A percentile compares a stretch with the other conserved stretches of the same genome.
Conservation (phyloP, 2,113 vertebrate species). For the Amphiprion ocellaris region DNA sequence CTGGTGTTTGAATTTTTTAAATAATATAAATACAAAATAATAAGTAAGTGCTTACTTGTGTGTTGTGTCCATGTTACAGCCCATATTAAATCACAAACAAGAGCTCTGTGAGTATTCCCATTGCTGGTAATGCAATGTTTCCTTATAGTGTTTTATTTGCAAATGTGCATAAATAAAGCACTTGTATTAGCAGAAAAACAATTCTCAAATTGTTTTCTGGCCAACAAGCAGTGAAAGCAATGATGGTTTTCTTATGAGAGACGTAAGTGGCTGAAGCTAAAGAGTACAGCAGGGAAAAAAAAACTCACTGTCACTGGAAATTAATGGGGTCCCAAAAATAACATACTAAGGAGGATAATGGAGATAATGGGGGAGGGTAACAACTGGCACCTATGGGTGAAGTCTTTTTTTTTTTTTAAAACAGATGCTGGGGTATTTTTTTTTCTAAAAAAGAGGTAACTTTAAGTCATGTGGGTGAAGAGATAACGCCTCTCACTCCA, state of each 20-base stretch:
- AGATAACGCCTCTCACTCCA: constrained; percentile 23
- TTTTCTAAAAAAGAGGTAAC: not conserved
- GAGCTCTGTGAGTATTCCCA: not conserved
- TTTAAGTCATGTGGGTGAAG: constrained; percentile 16
- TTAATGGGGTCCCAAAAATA: constrained; percentile 47
- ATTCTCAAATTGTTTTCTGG: not conserved
- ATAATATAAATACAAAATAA: too few species aligned
- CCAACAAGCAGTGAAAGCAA: constrained; percentile 2
- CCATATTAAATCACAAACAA: not conserved
- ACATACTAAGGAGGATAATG: constrained; percentile 36
- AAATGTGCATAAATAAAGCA: not conserved
- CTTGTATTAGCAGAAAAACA: not conserved
- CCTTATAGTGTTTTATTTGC: constrained; percentile 5
- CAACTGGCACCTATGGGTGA: constrained; percentile 42
- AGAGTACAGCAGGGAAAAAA: not conserved
- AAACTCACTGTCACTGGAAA: constrained; percentile 45
- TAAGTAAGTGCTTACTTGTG: not conserved
- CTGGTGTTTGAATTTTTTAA: too few species aligned
- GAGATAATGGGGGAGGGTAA: constrained; percentile 34
- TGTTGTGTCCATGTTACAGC: not conserved
- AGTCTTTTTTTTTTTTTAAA: not conserved
- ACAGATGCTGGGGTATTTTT: not conserved
- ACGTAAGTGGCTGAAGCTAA: not conserved
- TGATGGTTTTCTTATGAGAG: not conserved
- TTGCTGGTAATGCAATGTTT: not conserved